Percentiles rank a stretch among this genome's conserved stretches.
phyloP scores from a whole-genome alignment of 1,140 invertebrate species.

The Leptopilina boulardi region DNA sequence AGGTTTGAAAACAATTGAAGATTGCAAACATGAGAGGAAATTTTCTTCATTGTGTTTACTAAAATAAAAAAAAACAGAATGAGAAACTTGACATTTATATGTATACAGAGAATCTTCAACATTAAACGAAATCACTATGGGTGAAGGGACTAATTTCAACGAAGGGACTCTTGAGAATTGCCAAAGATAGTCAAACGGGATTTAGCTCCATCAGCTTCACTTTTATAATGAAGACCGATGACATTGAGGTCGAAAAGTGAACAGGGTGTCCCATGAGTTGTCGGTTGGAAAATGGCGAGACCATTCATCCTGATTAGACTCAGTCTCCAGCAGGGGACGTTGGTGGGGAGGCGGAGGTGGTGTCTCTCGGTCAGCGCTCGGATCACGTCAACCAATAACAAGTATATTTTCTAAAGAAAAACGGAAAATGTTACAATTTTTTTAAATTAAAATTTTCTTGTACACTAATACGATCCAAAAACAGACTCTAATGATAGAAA shows the following conservation, averaged over 20 bases:
- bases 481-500: no score
- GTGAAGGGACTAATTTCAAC: slow-evolving; percentile 40
- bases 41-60: background rate
- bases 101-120: background rate
- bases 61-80: background rate
- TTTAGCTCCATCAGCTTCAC: slow-evolving; percentile 56
- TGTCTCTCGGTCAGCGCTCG: slow-evolving; percentile 57
- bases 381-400: slow-evolving; percentile 39
- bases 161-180: slow-evolving; percentile 34
- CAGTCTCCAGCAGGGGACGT: slow-evolving; percentile 62
- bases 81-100: background rate
- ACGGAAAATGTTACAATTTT: background rate
- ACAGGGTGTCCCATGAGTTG: slow-evolving; percentile 51
- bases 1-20: background rate
- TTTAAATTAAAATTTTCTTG: background rate
- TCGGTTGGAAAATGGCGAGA: slow-evolving; percentile 61
- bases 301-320: slow-evolving; percentile 70
- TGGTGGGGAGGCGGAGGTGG: no score
- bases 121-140: slow-evolving; percentile 23
- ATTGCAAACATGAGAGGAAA: background rate
- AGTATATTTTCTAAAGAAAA: slow-evolving; percentile 13
- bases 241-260: slow-evolving; percentile 47
- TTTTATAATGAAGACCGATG: slow-evolving; percentile 71
- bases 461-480: no score
- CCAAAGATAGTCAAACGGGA: slow-evolving; percentile 59